Base-by-base conservation (phyloP, 2,113 vertebrate genomes). In the Lophochroa leadbeateri region DNA sequence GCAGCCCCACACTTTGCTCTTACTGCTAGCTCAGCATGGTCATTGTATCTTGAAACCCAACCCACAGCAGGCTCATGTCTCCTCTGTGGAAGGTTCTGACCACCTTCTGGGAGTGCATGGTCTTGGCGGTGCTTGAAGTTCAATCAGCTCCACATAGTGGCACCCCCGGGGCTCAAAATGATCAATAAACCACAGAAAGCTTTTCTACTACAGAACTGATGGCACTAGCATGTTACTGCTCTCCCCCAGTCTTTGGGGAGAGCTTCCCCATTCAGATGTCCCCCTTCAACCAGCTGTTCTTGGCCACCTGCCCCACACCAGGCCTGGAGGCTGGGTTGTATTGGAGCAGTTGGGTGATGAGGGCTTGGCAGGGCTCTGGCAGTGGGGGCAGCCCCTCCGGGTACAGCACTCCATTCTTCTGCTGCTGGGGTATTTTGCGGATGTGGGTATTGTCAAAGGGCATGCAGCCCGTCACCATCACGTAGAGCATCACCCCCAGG, bases 381-480 rank as follows among this genome's bases (percentile, higher is more conserved):
- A 98, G 94, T 0, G 92, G 93, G 25, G 97, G 92, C 23, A 97
- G 63, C 20, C 90, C 95, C 7, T 98, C 96, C 0, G 97, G 97
- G 86, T 98, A 98, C n/a, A 97, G 90, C 65, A 98, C 96, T 8
- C 98, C 97, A 60, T 95, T 97, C 92, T 98, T 96, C 94, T 99
- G 98, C 65, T 86, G 94, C 57, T 96, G 84, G 23, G 96, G 96
- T 81, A 98, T 95, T 67, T 94, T 97, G 31, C 81, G 91, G 44
- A 98, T 65, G 37, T 98, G 97, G 17, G 91, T 95, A 6, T 98
- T 97, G 2, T 98, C 97, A 43, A 98, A 98, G 50, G 98, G 98
- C 97, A 98, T 92, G 81, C 61, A 97, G 35, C 98, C 98, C 0
- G 98, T 98, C 81, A 98, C 97, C 98, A 98, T 98, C 95, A 98